phyloP scores from a whole-genome alignment of 2,797 vertebrate species.

The Neopelma chrysocephalum region DNA sequence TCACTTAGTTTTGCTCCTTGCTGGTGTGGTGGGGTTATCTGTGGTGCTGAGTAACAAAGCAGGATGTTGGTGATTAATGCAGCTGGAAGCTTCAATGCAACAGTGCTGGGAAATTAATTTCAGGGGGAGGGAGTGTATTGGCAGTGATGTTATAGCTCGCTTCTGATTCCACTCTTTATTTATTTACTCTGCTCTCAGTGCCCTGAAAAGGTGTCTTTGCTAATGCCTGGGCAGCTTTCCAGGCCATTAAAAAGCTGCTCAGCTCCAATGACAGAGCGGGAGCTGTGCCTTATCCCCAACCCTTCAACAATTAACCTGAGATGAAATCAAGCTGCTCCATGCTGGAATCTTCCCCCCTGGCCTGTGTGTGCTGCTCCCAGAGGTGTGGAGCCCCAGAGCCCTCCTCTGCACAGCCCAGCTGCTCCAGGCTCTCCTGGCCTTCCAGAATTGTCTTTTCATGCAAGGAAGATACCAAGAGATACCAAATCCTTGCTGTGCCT shows the following conservation, averaged over 20 bases:
- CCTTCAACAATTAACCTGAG: constrained; percentile 24
- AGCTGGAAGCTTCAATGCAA: neutral
- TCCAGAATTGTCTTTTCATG: neutral
- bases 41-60: neutral
- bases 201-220: constrained; percentile 16
- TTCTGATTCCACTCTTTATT: constrained; percentile 35
- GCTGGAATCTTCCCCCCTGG: neutral
- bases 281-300: constrained; percentile 8
- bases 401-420: neutral
- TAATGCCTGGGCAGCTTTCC: neutral
- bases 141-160: neutral
- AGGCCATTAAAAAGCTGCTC: constrained; percentile 28
- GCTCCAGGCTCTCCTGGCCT: neutral
- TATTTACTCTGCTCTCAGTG: neutral
- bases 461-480: neutral
- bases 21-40: neutral
- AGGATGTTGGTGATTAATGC: neutral
- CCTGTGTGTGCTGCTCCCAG: neutral
- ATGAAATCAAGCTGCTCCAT: neutral
- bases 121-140: neutral
- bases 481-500: neutral
- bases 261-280: neutral
- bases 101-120: neutral
- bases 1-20: neutral
- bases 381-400: neutral